These are phyloP conservation scores for Ranitomeya variabilis DNA, from an alignment of 2,113 vertebrate genomes.

Conservation along the genomic window DNA sequence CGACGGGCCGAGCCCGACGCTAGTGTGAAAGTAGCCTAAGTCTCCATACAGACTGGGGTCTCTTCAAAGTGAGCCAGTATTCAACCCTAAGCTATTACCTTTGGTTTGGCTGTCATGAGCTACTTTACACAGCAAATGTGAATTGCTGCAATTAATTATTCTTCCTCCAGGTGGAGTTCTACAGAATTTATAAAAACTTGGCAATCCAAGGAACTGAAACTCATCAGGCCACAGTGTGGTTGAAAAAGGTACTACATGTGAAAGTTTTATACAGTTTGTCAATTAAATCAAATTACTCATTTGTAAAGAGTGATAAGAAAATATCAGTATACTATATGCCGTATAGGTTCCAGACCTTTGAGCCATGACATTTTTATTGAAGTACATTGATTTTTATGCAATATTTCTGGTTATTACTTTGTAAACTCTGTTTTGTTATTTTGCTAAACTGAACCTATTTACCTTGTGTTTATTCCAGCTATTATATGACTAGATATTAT, in stretches of 20 bases:
- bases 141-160: background rate
- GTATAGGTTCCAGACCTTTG: background rate
- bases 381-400: slow-evolving; percentile 8
- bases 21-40: too few species aligned
- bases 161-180: background rate
- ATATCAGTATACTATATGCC: background rate
- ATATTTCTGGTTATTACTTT: background rate
- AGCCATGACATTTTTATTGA: background rate
- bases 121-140: background rate
- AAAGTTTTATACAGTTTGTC: background rate
- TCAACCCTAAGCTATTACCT: too few species aligned
- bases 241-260: background rate
- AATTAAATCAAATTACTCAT: background rate
- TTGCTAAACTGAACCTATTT: background rate
- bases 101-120: too few species aligned
- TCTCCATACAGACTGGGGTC: too few species aligned
- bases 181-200: background rate
- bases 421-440: background rate
- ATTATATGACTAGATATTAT: slow-evolving; percentile 6
- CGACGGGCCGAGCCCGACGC: too few species aligned
- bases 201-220: background rate
- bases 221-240: background rate
- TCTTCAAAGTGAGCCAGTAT: too few species aligned
- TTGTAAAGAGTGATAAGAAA: background rate
- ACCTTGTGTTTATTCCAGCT: background rate